Evolutionary conservation across 2,113 vertebrate species (phyloP).

Genomic region (Barbus barbus): DNA sequence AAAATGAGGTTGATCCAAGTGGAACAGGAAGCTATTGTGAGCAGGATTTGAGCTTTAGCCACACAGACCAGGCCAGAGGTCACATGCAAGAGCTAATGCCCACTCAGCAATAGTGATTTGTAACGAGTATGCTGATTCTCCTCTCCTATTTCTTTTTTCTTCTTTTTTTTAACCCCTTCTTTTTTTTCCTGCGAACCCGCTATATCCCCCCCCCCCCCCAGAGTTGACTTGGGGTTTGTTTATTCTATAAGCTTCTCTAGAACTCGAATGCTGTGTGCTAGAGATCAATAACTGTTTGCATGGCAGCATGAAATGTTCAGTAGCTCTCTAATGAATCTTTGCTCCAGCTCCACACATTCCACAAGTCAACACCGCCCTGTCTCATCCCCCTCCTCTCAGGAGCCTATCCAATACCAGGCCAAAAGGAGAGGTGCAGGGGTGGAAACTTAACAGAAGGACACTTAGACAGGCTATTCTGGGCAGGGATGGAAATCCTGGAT

Average conservation of each 20-base stretch:
- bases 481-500: constrained; percentile 57
- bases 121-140: constrained; percentile 53
- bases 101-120: constrained; percentile 78
- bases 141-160: constrained; percentile 43
- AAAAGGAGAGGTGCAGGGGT: constrained; percentile 54
- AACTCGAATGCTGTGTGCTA: constrained; percentile 54
- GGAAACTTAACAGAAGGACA: constrained; percentile 56
- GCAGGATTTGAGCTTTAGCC: constrained; percentile 81
- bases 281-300: constrained; percentile 71
- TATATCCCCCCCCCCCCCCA: background rate
- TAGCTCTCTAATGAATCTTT: constrained; percentile 78
- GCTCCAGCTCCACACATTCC: constrained; percentile 72
- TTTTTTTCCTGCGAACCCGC: constrained; percentile 8
- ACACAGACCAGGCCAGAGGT: constrained; percentile 77
- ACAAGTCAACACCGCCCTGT: constrained; percentile 72
- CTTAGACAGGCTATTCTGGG: constrained; percentile 58
- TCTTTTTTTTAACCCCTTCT: background rate
- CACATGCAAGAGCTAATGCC: constrained; percentile 79
- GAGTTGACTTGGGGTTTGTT: constrained; percentile 66
- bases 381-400: constrained; percentile 49
- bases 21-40: constrained; percentile 84
- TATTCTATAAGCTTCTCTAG: constrained; percentile 56
- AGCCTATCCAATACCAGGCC: constrained; percentile 58
- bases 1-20: constrained; percentile 76
- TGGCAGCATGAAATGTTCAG: constrained; percentile 72